phyloP scores from a whole-genome alignment of 1,140 invertebrate genomes.

The Cyrtorhinus lividipennis region DNA sequence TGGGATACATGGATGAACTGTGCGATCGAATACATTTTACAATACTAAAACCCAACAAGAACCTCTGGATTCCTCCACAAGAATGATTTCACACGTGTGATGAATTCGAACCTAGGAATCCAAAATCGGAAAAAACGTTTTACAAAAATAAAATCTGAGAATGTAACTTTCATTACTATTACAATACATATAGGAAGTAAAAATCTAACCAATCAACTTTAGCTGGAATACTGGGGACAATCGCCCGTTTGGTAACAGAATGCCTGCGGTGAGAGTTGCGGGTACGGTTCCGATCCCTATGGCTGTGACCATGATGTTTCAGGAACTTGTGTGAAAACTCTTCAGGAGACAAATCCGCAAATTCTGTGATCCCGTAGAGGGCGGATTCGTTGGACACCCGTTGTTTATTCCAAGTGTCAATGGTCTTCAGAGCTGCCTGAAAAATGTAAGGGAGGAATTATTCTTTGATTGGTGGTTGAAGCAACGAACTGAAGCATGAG shows the following conservation, averaged over 20 bases:
- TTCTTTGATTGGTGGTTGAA: neutral
- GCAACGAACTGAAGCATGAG: neutral
- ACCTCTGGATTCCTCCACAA: too few relatives aligned
- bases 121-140: too few relatives aligned
- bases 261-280: constrained; percentile 17
- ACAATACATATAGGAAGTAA: too few relatives aligned
- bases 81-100: too few relatives aligned
- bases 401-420: neutral
- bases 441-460: neutral
- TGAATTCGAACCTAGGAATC: too few relatives aligned
- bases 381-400: constrained; percentile 31
- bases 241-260: constrained; percentile 12
- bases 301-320: constrained; percentile 25
- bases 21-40: too few relatives aligned
- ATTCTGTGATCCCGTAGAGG: constrained; percentile 53
- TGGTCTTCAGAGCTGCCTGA: neutral
- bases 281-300: constrained; percentile 24
- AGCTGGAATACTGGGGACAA: constrained; percentile 22
- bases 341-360: constrained; percentile 54
- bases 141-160: too few relatives aligned
- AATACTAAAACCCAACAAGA: too few relatives aligned
- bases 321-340: constrained; percentile 48
- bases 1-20: too few relatives aligned
- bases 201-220: constrained; percentile 27
- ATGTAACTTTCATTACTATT: too few relatives aligned